Conservation (phyloP, 2,888 invertebrate species). For the Agriopis leucophaearia region DNA sequence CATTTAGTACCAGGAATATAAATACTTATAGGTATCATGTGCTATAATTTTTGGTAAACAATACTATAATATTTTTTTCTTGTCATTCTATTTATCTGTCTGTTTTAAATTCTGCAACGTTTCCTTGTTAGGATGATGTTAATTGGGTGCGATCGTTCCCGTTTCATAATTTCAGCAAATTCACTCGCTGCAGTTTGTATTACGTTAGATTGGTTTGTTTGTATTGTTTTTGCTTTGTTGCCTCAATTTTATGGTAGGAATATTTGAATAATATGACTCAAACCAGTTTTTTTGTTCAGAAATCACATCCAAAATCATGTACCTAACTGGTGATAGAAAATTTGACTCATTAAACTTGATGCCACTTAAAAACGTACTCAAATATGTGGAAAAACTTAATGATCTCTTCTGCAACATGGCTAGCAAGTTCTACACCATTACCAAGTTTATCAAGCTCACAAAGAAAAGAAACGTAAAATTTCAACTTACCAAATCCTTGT, state of each 20-base stretch:
- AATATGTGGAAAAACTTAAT: background rate
- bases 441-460: background rate
- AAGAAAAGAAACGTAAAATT: background rate
- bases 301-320: background rate
- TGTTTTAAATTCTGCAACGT: background rate
- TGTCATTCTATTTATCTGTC: background rate
- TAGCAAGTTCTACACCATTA: background rate
- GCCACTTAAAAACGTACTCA: background rate
- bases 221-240: slow-evolving; percentile 24
- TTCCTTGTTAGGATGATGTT: slow-evolving; percentile 41
- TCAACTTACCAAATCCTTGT: slow-evolving; percentile 65
- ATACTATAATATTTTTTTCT: background rate
- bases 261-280: background rate
- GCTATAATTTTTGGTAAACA: too few species aligned
- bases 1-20: too few species aligned
- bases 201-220: slow-evolving; percentile 16
- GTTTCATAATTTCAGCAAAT: slow-evolving; percentile 40
- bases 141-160: slow-evolving; percentile 42
- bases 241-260: background rate
- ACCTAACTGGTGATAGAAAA: background rate
- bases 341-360: background rate
- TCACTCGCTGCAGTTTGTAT: slow-evolving; percentile 43
- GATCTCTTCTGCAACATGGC: background rate
- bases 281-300: background rate
- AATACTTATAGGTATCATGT: too few species aligned